Conservation (phyloP, 2,797 vertebrate species). For the Centroberyx gerrardi region DNA sequence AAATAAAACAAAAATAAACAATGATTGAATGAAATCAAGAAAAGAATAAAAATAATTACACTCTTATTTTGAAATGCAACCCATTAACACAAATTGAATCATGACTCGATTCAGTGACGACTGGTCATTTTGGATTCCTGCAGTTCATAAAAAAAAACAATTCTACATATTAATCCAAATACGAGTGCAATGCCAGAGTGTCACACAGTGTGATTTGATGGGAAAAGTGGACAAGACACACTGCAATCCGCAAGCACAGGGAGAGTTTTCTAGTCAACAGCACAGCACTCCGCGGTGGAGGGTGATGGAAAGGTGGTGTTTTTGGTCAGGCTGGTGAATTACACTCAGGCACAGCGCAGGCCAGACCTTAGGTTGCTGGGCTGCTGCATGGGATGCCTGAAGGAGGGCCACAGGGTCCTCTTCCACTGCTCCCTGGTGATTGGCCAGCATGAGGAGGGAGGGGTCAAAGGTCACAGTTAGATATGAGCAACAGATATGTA, state of each 20-base stretch:
- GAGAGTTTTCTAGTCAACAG: slow-evolving; percentile 22
- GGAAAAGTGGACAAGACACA: slow-evolving; percentile 51
- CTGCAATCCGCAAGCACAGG: slow-evolving; percentile 26
- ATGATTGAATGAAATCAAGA: too few relatives aligned
- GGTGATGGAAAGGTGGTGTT: slow-evolving; percentile 36
- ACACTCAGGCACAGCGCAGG: slow-evolving; percentile 67
- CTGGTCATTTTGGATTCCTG: neutral
- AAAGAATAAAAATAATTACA: neutral
- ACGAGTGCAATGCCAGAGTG: slow-evolving; percentile 15
- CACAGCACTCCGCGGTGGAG: slow-evolving; percentile 49
- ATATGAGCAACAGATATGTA: slow-evolving; percentile 49
- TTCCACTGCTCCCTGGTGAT: slow-evolving; percentile 86
- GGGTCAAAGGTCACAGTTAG: slow-evolving; percentile 80
- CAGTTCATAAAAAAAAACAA: neutral
- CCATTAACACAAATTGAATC: slow-evolving; percentile 2
- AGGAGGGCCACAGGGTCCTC: slow-evolving; percentile 85
- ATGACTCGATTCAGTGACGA: neutral
- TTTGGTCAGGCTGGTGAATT: slow-evolving; percentile 36
- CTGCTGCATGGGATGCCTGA: slow-evolving; percentile 81
- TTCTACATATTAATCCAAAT: slow-evolving; percentile 44
- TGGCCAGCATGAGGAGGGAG: slow-evolving; percentile 71
- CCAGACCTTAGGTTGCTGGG: slow-evolving; percentile 87
- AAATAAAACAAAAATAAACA: too few relatives aligned
- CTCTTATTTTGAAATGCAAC: neutral
- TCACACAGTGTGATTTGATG: slow-evolving; percentile 7